phyloP scores from a whole-genome alignment of 2,888 invertebrate species.

The Notodonta dromedarius region DNA sequence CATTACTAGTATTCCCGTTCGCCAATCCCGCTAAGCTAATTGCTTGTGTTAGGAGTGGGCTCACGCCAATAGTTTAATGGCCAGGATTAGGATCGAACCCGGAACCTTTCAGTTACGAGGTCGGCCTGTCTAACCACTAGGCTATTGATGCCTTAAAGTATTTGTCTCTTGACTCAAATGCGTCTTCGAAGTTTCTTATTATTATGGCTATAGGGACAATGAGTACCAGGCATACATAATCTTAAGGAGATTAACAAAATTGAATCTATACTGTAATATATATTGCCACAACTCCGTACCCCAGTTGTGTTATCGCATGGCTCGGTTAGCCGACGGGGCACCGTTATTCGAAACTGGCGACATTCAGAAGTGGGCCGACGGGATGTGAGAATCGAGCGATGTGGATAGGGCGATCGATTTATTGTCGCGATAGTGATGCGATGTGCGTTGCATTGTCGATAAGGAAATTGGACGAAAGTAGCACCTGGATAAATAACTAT shows the following conservation, averaged over 20 bases:
- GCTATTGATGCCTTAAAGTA: too few relatives aligned
- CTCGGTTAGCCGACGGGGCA: slow-evolving; percentile 34
- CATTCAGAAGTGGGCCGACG: slow-evolving; percentile 37
- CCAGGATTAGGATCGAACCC: too few relatives aligned
- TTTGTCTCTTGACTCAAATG: too few relatives aligned
- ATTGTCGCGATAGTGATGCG: slow-evolving; percentile 5
- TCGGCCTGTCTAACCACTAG: too few relatives aligned
- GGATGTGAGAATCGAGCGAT: slow-evolving; percentile 23
- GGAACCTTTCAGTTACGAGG: too few relatives aligned
- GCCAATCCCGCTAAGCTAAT: too few relatives aligned
- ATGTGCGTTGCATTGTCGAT: neutral
- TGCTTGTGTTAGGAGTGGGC: too few relatives aligned
- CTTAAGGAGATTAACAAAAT: neutral
- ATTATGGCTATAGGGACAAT: neutral
- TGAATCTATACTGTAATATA: slow-evolving; percentile 22
- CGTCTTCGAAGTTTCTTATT: too few relatives aligned
- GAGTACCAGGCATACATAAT: slow-evolving; percentile 4
- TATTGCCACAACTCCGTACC: slow-evolving; percentile 32
- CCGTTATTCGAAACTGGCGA: slow-evolving; percentile 49
- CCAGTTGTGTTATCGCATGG: slow-evolving; percentile 46
- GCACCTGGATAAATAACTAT: too few relatives aligned
- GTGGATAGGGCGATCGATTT: slow-evolving; percentile 26
- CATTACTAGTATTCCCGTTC: too few relatives aligned
- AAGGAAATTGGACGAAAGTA: neutral
- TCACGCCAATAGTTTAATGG: too few relatives aligned